Evolutionary conservation across 2,797 vertebrate genomes (phyloP), one percentile per base, ranked within the genome.

Genomic region (Phalanger gymnotis): DNA sequence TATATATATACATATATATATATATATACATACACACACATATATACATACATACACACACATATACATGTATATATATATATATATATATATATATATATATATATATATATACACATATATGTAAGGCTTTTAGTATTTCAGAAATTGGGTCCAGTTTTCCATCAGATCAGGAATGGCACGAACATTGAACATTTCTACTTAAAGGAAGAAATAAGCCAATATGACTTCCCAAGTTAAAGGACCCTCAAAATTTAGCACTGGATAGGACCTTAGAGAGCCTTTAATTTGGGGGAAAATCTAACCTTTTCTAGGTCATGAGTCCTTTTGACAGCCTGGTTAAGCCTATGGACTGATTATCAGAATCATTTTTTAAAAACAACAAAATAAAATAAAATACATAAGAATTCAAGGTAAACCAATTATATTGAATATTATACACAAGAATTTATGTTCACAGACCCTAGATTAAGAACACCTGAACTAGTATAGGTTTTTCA

Each of bases 81-180:
- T 5, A 22, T 55, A 19, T 4, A 5, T 19, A 16, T 25, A 55
- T 55, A 25, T 55, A 5, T 55, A 55, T 25, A 25, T 55, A 54
- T 55, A 11, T n/a, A n/a, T n/a, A n/a, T n/a, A n/a, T n/a, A n/a
- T n/a, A n/a, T n/a, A n/a, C n/a, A n/a, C n/a, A 47, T 47, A 81
- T 66, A 66, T 34, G 16, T 19, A 25, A 25, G 22, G 4, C 5
- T 73, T 73, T 73, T 40, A 73, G n/a, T 40, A n/a, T 40, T 81
- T 81, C 40, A 81, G 19, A 47, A 81, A 27, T 25, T 47, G 40
- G 73, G 22, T 47, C 22, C 22, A 47, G 40, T 81, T 27, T 22
- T 27, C 40, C 40, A 0, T 47, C 73, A 47, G 3, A 2, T 22
- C 2, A 47, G 22, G 7, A 47, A 47, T 0, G 1, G 0, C 7